Evolutionary conservation across 23 tunicate genomes (phyloP).

Genomic region (Ascidia mentula): DNA sequence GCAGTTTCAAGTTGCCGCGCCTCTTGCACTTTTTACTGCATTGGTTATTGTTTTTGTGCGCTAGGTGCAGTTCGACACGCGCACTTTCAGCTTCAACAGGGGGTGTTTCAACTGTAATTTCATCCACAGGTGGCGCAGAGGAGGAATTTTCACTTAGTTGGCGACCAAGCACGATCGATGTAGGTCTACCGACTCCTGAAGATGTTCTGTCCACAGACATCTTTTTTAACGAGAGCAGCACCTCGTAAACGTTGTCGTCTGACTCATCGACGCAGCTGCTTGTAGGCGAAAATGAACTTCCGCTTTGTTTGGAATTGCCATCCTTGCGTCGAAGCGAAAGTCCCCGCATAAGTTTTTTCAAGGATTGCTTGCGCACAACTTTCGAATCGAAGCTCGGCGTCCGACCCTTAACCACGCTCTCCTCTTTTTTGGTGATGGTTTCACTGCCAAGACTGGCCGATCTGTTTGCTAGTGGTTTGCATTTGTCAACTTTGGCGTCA

Average conservation of each 20-base stretch:
- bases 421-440: neutral
- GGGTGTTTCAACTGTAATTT: neutral
- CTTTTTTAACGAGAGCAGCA: neutral
- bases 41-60: neutral
- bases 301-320: neutral
- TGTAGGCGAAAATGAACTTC: neutral
- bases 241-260: neutral
- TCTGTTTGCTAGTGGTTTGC: neutral
- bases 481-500: neutral
- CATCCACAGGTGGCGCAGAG: neutral
- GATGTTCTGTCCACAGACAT: neutral
- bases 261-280: neutral
- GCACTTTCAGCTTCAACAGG: neutral
- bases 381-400: neutral
- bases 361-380: neutral
- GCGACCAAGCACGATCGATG: too few relatives aligned
- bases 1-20: conserved; percentile 3
- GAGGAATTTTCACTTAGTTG: neutral
- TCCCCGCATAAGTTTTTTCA: neutral
- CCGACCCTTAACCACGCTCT: neutral
- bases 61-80: neutral
- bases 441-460: neutral
- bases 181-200: too few relatives aligned
- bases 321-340: neutral
- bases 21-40: neutral